Evolutionary conservation across 2,113 vertebrate species (phyloP).

Genomic region (Corynorhinus townsendii): DNA sequence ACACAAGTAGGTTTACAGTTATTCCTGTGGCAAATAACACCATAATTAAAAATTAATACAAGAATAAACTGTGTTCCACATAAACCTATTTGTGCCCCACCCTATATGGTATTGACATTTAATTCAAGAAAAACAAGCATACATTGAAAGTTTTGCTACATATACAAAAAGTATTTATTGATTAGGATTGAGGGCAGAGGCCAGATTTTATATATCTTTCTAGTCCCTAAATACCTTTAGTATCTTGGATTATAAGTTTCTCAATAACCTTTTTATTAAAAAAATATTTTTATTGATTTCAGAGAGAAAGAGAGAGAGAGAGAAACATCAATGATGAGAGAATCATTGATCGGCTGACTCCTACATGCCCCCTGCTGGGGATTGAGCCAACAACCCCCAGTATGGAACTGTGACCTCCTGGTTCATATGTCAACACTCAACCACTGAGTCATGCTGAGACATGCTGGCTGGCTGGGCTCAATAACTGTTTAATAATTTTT

Average conservation of each 20-base stretch:
- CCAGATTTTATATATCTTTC: not conserved
- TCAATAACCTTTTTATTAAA: not conserved
- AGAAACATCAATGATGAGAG: no score
- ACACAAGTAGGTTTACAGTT: not conserved
- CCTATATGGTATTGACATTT: not conserved
- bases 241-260: not conserved
- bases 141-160: not conserved
- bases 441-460: no score
- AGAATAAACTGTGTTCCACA: not conserved
- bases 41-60: not conserved
- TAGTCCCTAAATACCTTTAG: not conserved
- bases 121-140: not conserved
- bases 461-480: not conserved
- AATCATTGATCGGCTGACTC: no score
- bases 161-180: not conserved
- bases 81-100: not conserved
- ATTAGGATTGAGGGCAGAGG: not conserved
- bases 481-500: not conserved
- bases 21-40: not conserved
- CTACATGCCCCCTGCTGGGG: no score
- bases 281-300: no score
- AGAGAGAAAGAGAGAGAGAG: no score
- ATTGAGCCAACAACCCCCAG: no score
- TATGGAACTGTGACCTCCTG: no score
- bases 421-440: no score